These are phyloP conservation scores for Mizuhopecten yessoensis DNA, from an alignment of 1,140 invertebrate species.

Conservation along the genomic window DNA sequence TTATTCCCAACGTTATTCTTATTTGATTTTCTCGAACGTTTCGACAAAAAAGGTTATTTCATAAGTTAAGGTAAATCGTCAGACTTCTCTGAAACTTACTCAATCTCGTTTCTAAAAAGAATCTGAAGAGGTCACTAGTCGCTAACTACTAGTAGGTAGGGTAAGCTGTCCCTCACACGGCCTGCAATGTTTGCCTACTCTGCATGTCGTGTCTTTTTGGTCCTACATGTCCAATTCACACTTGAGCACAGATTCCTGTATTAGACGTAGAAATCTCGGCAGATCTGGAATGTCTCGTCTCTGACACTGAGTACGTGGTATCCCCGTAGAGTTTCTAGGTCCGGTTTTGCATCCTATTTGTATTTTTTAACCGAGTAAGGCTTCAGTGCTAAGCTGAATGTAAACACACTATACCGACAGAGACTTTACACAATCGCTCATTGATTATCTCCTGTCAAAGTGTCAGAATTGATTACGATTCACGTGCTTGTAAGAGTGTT, in stretches of 20 bases:
- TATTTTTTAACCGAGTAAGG: conserved; percentile 1
- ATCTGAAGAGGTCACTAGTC: no score
- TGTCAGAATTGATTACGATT: conserved; percentile 1
- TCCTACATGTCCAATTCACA: background rate
- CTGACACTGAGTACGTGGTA: background rate
- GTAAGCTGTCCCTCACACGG: no score
- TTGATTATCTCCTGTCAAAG: background rate
- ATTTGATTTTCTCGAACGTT: no score
- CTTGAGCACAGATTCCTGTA: background rate
- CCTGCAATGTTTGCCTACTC: background rate
- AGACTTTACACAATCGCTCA: conserved; percentile 22
- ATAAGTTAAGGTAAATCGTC: no score
- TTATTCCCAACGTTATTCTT: no score
- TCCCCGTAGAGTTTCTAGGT: background rate
- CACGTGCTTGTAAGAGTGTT: background rate
- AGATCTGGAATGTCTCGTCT: background rate
- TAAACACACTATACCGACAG: background rate
- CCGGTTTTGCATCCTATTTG: background rate
- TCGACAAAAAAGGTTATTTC: no score
- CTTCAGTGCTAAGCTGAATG: background rate
- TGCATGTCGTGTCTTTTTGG: background rate
- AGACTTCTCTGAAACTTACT: no score
- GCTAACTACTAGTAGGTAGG: no score
- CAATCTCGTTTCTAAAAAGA: no score
- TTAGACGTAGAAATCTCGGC: background rate